Conservation (phyloP, 2,797 vertebrate species). For the Crocodylus rhombifer region DNA sequence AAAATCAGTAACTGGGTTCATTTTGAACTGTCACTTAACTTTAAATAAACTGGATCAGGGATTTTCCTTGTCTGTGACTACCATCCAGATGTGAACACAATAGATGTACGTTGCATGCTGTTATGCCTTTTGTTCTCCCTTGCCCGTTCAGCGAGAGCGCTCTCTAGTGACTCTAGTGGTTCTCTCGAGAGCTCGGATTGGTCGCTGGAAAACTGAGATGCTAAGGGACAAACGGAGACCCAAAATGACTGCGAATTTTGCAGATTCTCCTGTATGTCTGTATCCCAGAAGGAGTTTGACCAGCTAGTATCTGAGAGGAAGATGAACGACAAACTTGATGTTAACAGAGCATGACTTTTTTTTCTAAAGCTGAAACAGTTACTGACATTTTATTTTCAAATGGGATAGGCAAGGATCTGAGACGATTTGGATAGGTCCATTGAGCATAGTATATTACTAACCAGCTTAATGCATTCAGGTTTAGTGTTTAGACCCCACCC, state of each 20-base stretch:
- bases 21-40: constrained; percentile 25
- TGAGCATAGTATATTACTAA: constrained; percentile 23
- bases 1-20: constrained; percentile 29
- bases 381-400: constrained; percentile 7
- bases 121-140: constrained; percentile 69
- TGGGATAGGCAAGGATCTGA: neutral
- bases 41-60: constrained; percentile 9
- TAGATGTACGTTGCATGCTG: constrained; percentile 56
- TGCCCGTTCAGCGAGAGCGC: constrained; percentile 53
- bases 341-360: neutral
- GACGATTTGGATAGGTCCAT: neutral
- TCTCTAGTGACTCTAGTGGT: constrained; percentile 73
- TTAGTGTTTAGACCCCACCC: neutral
- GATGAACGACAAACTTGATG: neutral
- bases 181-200: constrained; percentile 47
- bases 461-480: neutral
- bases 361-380: neutral
- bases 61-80: constrained; percentile 52
- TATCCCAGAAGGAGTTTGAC: neutral
- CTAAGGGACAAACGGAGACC: neutral
- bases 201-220: constrained; percentile 18
- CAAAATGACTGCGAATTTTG: neutral
- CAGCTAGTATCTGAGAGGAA: neutral
- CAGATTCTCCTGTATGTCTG: neutral
- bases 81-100: constrained; percentile 61